Evolutionary conservation across 2,113 vertebrate genomes (phyloP).

Genomic region (Gavialis gangeticus): DNA sequence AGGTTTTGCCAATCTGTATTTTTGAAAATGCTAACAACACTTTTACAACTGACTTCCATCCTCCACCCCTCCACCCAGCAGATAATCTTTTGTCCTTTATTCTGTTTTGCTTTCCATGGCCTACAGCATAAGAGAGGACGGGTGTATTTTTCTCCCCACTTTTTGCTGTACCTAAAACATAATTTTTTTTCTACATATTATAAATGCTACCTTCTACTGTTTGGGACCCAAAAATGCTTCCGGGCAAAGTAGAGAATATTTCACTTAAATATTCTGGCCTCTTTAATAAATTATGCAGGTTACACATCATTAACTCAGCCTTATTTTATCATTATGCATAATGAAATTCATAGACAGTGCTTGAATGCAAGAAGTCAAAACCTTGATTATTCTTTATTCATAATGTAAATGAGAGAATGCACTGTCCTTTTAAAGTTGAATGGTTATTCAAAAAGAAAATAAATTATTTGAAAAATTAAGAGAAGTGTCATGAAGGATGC

Average conservation of each 20-base stretch:
- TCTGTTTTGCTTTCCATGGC: background rate
- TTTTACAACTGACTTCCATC: background rate
- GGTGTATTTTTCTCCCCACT: background rate
- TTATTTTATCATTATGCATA: background rate
- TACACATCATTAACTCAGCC: background rate
- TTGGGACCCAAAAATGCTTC: background rate
- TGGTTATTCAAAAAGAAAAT: background rate
- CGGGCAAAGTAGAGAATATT: background rate
- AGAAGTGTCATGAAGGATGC: background rate
- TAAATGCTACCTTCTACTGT: background rate
- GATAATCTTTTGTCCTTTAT: background rate
- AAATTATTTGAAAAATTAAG: background rate
- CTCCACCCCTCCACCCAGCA: background rate
- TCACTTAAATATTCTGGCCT: background rate
- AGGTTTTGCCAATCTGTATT: background rate
- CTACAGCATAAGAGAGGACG: background rate
- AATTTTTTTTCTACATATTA: background rate
- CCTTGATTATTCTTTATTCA: conserved; percentile 7
- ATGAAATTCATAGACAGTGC: background rate
- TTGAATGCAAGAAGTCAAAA: conserved; percentile 3
- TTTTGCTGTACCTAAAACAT: background rate
- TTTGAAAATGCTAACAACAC: background rate
- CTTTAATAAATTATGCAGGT: background rate
- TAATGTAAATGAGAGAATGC: background rate
- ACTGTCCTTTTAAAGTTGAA: background rate